Conservation (phyloP, 2,888 invertebrate genomes). For the Yponomeuta cagnagella region DNA sequence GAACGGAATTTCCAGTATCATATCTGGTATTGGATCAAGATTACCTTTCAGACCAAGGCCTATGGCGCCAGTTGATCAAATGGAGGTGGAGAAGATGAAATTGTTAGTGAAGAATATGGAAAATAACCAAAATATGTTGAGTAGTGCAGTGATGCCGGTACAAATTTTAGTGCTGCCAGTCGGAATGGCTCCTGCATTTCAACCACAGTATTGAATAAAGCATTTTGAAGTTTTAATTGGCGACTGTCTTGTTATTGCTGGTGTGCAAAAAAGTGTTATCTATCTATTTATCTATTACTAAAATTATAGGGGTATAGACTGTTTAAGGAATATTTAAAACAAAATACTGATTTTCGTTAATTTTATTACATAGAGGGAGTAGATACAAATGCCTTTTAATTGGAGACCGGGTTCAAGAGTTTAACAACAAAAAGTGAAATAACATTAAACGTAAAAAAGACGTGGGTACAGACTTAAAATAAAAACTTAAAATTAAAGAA, state of each 20-base stretch:
- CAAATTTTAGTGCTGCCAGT: slow-evolving; percentile 7
- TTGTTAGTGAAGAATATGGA: slow-evolving; percentile 3
- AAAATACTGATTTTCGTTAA: background rate
- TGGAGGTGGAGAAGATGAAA: slow-evolving; percentile 16
- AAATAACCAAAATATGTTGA: slow-evolving; percentile 21
- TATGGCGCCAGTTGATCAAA: slow-evolving; percentile 19
- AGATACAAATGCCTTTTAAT: slow-evolving; percentile 27
- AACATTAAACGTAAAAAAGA: background rate
- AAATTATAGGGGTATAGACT: too few relatives aligned
- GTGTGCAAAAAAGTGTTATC: too few relatives aligned
- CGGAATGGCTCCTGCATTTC: background rate
- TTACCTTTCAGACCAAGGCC: slow-evolving; percentile 39
- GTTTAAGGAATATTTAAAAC: background rate
- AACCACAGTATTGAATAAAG: background rate
- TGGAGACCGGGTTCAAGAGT: slow-evolving; percentile 54
- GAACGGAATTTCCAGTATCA: slow-evolving; percentile 46
- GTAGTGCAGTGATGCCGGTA: background rate
- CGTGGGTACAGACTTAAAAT: background rate
- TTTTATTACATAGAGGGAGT: slow-evolving; percentile 21
- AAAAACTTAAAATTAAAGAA: background rate
- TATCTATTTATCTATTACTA: too few relatives aligned
- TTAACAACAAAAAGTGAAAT: slow-evolving; percentile 34
- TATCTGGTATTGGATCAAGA: slow-evolving; percentile 49
- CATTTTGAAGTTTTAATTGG: background rate
- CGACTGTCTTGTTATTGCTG: too few relatives aligned